phyloP scores from a whole-genome alignment of 2,797 vertebrate genomes.

The Peromyscus aztecus region DNA sequence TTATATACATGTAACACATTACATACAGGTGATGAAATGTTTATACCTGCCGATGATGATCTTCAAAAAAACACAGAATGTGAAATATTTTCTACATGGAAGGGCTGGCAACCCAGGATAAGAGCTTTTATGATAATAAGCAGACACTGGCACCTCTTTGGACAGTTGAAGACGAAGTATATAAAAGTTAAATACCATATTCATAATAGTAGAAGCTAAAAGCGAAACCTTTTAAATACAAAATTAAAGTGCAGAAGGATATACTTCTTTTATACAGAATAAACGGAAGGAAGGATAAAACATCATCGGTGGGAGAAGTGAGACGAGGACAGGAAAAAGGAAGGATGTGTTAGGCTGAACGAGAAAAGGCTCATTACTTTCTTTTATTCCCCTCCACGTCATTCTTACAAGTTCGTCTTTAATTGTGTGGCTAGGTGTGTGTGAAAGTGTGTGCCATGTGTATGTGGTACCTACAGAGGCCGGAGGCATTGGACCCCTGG shows the following conservation, averaged over 20 bases:
- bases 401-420: background rate
- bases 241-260: background rate
- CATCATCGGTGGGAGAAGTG: background rate
- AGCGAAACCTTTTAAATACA: background rate
- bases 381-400: background rate
- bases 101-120: background rate
- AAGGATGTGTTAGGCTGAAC: background rate
- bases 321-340: background rate
- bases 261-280: background rate
- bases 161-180: slow-evolving; percentile 33
- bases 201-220: background rate
- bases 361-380: background rate
- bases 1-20: background rate
- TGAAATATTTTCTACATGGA: background rate
- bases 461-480: too few species aligned
- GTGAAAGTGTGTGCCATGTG: background rate
- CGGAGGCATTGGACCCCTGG: background rate
- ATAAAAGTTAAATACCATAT: background rate
- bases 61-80: slow-evolving; percentile 11
- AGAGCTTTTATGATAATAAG: background rate
- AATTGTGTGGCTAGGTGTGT: background rate
- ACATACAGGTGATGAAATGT: background rate
- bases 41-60: background rate
- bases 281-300: background rate
- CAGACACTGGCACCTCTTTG: background rate